These are phyloP conservation scores for Pseudachorutes palmiensis DNA, from an alignment of 1,140 invertebrate species.

Conservation along the genomic window DNA sequence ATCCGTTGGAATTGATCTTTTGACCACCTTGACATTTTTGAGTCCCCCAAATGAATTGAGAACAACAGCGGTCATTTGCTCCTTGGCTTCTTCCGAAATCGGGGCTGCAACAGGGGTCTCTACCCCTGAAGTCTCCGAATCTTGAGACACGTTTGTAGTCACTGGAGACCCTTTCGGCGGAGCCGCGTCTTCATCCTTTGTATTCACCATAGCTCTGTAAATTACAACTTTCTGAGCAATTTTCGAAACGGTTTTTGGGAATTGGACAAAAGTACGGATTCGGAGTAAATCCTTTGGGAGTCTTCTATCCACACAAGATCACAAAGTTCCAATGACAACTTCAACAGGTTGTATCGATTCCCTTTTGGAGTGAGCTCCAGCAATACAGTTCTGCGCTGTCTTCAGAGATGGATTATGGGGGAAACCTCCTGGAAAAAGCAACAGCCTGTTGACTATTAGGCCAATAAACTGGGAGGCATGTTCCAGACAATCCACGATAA, in stretches of 20 bases:
- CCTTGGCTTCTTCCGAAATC: not conserved
- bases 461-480: not conserved
- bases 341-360: conserved; percentile 17
- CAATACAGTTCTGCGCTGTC: not conserved
- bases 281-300: not conserved
- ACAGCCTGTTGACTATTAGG: no score
- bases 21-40: conserved; percentile 23
- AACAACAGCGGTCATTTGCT: conserved; percentile 25
- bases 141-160: not conserved
- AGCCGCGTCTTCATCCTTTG: not conserved
- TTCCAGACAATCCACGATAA: not conserved
- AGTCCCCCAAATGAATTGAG: conserved; percentile 25
- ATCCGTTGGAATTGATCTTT: conserved; percentile 1
- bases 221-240: conserved; percentile 4
- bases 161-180: not conserved
- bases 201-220: conserved; percentile 7
- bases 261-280: not conserved
- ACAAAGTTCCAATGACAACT: not conserved
- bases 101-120: not conserved
- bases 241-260: not conserved
- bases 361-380: not conserved
- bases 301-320: no score
- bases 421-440: not conserved
- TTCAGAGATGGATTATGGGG: not conserved
- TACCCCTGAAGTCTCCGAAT: not conserved